Percentiles rank a stretch among this genome's conserved stretches.
Evolutionary conservation across 1,140 invertebrate species (phyloP).

Genomic region (Drosophila paulistorum): DNA sequence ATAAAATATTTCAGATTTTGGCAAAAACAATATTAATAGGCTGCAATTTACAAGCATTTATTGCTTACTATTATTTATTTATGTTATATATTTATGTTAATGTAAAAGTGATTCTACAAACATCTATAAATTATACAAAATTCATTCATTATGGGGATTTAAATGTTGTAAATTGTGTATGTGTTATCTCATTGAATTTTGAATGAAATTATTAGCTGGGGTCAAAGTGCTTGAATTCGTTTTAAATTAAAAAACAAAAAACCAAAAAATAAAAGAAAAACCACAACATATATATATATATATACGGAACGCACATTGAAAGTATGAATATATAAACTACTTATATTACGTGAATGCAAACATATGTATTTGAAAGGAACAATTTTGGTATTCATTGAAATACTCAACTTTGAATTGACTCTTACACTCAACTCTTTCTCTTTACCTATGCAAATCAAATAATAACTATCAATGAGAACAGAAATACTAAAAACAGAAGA

Average conservation of each 20-base stretch:
- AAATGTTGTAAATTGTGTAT: background rate
- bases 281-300: no score
- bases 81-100: background rate
- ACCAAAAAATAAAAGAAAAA: no score
- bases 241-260: background rate
- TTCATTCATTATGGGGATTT: background rate
- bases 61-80: background rate
- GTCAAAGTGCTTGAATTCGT: conserved; percentile 6
- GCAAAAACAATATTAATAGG: background rate
- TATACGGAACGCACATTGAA: conserved; percentile 1
- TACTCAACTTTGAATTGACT: conserved; percentile 4
- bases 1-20: background rate
- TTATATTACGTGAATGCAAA: background rate
- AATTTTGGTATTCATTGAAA: conserved; percentile 7
- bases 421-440: background rate
- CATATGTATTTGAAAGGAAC: background rate
- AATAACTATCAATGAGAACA: conserved; percentile 5
- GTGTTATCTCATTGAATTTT: conserved; percentile 1
- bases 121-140: background rate
- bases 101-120: background rate
- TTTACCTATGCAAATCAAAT: conserved; percentile 2
- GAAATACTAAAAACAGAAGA: background rate
- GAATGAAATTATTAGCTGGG: conserved; percentile 5
- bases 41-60: background rate
- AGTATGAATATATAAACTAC: background rate